A percentile compares a stretch with the other conserved stretches of the same genome.
Conservation (phyloP, 2,797 vertebrate species). For the Cottoperca gobio region DNA sequence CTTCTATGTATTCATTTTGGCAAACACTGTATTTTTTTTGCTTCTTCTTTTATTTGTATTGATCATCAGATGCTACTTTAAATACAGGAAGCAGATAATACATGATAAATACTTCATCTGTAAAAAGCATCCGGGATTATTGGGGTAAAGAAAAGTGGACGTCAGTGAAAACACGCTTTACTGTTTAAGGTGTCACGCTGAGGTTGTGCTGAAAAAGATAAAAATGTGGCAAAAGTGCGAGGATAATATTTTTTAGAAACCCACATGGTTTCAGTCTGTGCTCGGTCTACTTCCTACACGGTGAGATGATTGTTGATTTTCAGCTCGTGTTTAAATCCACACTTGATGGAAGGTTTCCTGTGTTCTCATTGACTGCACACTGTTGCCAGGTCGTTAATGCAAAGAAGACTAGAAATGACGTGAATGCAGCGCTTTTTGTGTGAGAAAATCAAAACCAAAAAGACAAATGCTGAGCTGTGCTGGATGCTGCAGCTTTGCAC, state of each 20-base stretch:
- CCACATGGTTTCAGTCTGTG: slow-evolving; percentile 4
- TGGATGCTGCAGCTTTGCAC: slow-evolving; percentile 1
- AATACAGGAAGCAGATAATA: slow-evolving; percentile 2
- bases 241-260: slow-evolving; percentile 1
- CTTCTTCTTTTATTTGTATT: neutral
- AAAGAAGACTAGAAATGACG: neutral
- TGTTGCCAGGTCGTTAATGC: slow-evolving; percentile 19
- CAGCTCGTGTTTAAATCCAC: neutral
- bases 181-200: neutral
- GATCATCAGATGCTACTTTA: neutral
- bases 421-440: neutral
- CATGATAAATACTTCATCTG: neutral
- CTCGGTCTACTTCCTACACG: neutral
- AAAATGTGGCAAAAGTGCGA: slow-evolving; percentile 5
- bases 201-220: neutral
- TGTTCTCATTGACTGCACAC: slow-evolving; percentile 1
- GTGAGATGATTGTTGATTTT: neutral
- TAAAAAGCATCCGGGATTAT: neutral
- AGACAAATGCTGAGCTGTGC: slow-evolving; percentile 24
- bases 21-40: neutral
- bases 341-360: slow-evolving; percentile 26
- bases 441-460: slow-evolving; percentile 27
- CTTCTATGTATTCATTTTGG: neutral
- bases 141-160: neutral
- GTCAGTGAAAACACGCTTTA: neutral